Base-by-base conservation (phyloP, 2,797 vertebrate genomes). In the Periophthalmus magnuspinnatus region DNA sequence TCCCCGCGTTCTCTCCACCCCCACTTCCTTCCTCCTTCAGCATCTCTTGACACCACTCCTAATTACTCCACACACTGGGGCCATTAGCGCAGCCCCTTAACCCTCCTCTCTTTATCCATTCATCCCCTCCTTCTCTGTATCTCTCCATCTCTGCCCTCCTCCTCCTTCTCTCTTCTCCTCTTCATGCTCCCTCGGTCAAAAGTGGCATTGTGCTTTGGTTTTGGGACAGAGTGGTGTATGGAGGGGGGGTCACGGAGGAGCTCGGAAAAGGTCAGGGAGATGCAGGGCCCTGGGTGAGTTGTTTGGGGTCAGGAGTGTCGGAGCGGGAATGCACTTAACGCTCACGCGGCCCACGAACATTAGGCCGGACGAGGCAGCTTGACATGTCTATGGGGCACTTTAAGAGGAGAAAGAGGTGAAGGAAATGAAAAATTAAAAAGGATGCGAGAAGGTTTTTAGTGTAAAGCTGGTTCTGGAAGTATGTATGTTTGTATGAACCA, bases 1-100 rank as follows among this genome's bases (percentile, higher is more conserved):
- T 9, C 1, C 28, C 28, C 6, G 2, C 1, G 24, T n/a, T 3
- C 22, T 69, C 69, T 75, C 79, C 78, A 52, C 77, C 84, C 79
- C 72, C 68, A 50, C 63, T 68, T n/a, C n/a, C 81, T 58, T 61
- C 24, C 50, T 64, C 24, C 50, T 67, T 22, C 60, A 32, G 60
- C 59, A 22, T 86, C 81, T 86, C 89, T 77, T 82, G 85, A 90
- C 86, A 81, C 79, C 0, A 61, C 68, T 81, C 73, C 84, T 89
- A 88, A 90, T 90, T 88, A 86, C 84, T 76, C 84, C 89, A 88
- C 87, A 76, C 82, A 81, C 77, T 74, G 86, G 86, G 87, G 80
- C 88, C 86, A 90, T 91, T 90, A 90, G 90, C 22, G 19, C 1
- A 17, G 87, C 77, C 85, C 82, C 81, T 76, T 81, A 78, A 75